Evolutionary conservation across 2,113 vertebrate genomes (phyloP).

Genomic region (Rissa tridactyla): DNA sequence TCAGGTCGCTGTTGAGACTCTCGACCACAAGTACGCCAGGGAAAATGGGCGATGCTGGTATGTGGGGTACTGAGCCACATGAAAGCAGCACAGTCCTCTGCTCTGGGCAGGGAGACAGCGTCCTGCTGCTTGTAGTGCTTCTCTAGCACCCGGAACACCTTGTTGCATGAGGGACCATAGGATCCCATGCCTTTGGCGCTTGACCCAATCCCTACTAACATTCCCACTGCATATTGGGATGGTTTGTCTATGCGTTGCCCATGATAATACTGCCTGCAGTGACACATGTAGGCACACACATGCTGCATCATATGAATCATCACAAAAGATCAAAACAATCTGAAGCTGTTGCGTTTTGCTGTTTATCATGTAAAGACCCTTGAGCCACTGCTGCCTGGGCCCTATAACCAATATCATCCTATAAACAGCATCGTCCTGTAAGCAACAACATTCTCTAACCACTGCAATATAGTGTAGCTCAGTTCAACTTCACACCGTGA

Average conservation of each 20-base stretch:
- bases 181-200: not conserved
- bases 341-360: fast-evolving
- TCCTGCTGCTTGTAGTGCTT: not conserved
- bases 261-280: not conserved
- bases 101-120: not conserved
- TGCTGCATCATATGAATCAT: not conserved
- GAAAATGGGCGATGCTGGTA: fast-evolving
- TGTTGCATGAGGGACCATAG: too few species aligned
- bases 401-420: not conserved
- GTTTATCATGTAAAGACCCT: not conserved
- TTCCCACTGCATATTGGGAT: not conserved
- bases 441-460: not conserved
- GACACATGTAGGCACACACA: not conserved
- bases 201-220: not conserved
- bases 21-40: not conserved
- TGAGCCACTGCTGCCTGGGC: not conserved
- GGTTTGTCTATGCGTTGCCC: not conserved
- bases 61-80: not conserved
- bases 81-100: fast-evolving
- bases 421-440: not conserved
- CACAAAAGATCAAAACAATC: not conserved
- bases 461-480: not conserved
- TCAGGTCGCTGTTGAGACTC: not conserved
- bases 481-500: not conserved
- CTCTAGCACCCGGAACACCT: not conserved